Evolutionary conservation across 2,113 vertebrate species (phyloP).

Genomic region (Lutjanus erythropterus): DNA sequence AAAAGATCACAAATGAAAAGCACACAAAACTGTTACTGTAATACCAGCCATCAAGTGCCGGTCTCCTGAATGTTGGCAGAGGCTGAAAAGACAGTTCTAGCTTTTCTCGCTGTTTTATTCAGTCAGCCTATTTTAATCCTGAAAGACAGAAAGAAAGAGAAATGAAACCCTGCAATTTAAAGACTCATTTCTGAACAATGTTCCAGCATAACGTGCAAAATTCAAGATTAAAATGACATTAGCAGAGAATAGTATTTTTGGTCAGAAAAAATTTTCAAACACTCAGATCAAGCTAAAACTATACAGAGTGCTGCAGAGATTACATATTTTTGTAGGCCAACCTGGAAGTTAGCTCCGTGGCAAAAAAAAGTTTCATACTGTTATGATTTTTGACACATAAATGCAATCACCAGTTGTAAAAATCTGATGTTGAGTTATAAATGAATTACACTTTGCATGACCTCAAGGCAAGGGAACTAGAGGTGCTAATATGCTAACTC

Average conservation of each 20-base stretch:
- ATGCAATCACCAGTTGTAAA: no score
- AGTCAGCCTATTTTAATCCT: conserved; percentile 18
- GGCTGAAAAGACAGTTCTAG: neutral
- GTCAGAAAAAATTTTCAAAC: neutral
- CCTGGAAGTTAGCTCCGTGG: no score
- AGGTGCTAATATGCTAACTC: no score
- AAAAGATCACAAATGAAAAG: conserved; percentile 15
- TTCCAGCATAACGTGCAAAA: neutral
- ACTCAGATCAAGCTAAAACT: neutral
- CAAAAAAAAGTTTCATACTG: no score
- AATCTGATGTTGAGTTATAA: no score
- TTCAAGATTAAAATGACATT: neutral
- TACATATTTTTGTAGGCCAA: no score
- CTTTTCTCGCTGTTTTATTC: conserved; percentile 23
- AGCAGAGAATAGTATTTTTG: neutral
- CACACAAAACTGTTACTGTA: conserved; percentile 6
- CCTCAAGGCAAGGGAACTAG: no score
- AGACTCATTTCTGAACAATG: conserved; percentile 8
- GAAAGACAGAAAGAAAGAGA: neutral
- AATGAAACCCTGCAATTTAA: conserved; percentile 4
- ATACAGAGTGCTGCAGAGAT: neutral
- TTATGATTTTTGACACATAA: no score
- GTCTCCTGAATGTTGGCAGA: conserved; percentile 28
- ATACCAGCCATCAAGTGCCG: neutral
- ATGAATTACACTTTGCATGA: no score